These are phyloP conservation scores for Tetragonula carbonaria DNA, from an alignment of 2,888 invertebrate genomes.

Conservation along the genomic window DNA sequence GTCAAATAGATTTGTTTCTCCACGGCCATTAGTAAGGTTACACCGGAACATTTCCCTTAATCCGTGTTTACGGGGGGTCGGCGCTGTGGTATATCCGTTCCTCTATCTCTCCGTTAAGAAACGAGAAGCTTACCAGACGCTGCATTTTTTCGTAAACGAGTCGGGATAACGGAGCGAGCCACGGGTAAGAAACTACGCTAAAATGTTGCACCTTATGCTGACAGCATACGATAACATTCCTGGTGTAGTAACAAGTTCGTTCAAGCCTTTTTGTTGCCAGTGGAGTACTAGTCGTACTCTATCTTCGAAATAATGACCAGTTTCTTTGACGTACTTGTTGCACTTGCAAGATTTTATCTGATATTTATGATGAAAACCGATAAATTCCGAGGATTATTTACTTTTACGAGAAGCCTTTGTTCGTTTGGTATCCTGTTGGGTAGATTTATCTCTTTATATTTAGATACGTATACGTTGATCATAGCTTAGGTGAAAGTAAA, in stretches of 20 bases:
- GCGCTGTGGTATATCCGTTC: constrained; percentile 34
- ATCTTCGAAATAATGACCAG: background rate
- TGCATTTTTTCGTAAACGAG: constrained; percentile 35
- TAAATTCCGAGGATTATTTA: too few relatives aligned
- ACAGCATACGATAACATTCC: constrained; percentile 54
- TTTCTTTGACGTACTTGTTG: constrained; percentile 4
- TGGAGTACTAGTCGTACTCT: background rate
- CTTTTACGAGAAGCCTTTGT: background rate
- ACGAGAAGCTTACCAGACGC: constrained; percentile 58
- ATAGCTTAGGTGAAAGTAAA: background rate
- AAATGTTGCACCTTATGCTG: constrained; percentile 54
- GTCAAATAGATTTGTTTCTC: constrained; percentile 52
- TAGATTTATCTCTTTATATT: background rate
- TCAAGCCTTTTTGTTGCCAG: constrained; percentile 1
- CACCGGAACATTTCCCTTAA: constrained; percentile 56
- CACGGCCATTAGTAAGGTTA: constrained; percentile 56
- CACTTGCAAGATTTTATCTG: background rate
- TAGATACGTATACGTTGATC: background rate
- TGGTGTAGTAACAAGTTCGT: constrained; percentile 47
- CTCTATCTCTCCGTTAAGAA: constrained; percentile 33
- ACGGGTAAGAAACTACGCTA: constrained; percentile 40
- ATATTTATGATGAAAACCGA: background rate
- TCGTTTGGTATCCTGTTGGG: background rate
- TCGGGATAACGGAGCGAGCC: constrained; percentile 17
- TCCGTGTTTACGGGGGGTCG: constrained; percentile 53